phyloP scores from a whole-genome alignment of 2,797 vertebrate species.

The Emydoidea blandingii region DNA sequence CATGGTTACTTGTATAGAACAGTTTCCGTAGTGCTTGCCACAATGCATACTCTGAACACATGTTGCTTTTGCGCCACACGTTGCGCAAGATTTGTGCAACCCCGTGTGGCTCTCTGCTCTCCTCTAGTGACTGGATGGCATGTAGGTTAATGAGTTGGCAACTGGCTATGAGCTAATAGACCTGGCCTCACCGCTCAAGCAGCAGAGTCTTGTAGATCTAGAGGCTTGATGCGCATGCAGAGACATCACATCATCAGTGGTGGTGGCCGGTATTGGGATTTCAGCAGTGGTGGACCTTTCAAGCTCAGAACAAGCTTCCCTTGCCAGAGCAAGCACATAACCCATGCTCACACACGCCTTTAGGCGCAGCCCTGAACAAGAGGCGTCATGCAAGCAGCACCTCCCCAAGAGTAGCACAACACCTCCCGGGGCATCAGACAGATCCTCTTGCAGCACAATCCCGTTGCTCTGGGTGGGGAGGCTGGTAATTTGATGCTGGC shows the following conservation, averaged over 20 bases:
- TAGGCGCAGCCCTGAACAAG: neutral
- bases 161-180: neutral
- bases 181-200: neutral
- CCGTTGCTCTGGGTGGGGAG: neutral
- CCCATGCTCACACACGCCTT: neutral
- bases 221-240: neutral
- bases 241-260: neutral
- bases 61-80: neutral
- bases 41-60: neutral
- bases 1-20: neutral
- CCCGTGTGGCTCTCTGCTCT: neutral
- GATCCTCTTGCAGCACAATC: neutral
- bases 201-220: neutral
- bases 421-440: neutral
- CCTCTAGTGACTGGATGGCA: neutral
- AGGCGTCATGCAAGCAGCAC: neutral
- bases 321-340: neutral
- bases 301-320: neutral
- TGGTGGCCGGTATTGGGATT: neutral
- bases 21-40: neutral
- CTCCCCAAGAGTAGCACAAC: no score
- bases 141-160: neutral
- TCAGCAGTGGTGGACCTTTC: neutral
- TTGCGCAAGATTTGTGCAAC: neutral
- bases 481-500: neutral